Base-by-base conservation (phyloP, 2,888 invertebrate species). In the Ectropis crepuscularia region DNA sequence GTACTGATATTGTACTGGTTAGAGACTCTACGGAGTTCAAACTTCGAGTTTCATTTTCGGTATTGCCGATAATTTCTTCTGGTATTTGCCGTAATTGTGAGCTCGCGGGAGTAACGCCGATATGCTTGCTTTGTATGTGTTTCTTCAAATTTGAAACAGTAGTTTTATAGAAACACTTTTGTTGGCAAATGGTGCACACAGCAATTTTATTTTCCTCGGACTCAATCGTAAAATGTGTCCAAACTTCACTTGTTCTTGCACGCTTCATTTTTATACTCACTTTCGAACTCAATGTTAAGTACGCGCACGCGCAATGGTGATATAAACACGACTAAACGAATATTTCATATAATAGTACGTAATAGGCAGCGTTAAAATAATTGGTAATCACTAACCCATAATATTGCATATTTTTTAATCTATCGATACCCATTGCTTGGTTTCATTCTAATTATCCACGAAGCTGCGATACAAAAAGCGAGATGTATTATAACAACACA, bases 81-180 rank as follows among this genome's bases (percentile, higher is more conserved):
- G 45, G 45, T 45, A 54, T 54, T 37, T 54, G 54, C 54, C 45
- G 43, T 45, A 54, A 45, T 41, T 54, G 45, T 45, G 45, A 54
- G 16, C 54, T 54, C 54, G 54, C 43, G 39, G 54, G 49, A 38
- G 38, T 50, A 49, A 49, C 49, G 37, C 41, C 57, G 38, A 42
- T 49, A 49, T 57, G 48, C 49, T 57, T 49, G 57, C 41, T 12
- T 47, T 12, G 12, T 36, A 62, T 51, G 12, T 67, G 67, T 48
- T 54, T 38, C 55, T 41, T 58, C 12, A 63, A 38, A n/a, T 39
- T 49, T 10, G 49, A 50, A 49, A 42, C 47, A 46, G 61, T 49
- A 6, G 51, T 51, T 57, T 59, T 53, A 46, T 41, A 51, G 39
- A 39, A 51, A 41, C 51, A 51, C 51, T 51, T 53, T 57, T 53